Conservation (phyloP, 2,888 invertebrate genomes). For the Dicycla oo region DNA sequence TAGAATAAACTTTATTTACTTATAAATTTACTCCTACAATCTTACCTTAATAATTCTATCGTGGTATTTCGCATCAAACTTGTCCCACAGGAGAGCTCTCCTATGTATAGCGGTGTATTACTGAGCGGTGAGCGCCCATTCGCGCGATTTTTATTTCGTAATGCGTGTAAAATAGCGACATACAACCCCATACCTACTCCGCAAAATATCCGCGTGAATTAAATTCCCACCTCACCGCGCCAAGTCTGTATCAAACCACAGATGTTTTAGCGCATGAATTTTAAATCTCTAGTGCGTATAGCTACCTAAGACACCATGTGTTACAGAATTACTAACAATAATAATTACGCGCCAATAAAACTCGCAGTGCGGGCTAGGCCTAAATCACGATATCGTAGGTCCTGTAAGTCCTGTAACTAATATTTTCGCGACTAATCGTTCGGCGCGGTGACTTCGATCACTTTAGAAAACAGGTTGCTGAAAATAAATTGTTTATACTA, state of each 20-base stretch:
- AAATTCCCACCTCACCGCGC: not conserved
- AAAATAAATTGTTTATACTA: constrained; percentile 8
- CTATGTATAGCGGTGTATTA: not conserved
- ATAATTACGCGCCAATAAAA: too few relatives aligned
- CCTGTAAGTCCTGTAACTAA: too few relatives aligned
- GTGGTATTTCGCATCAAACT: not conserved
- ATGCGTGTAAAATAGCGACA: not conserved
- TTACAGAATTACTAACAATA: too few relatives aligned
- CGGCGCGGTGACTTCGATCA: constrained; percentile 45
- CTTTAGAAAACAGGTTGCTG: constrained; percentile 24
- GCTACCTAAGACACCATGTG: too few relatives aligned
- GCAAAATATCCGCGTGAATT: not conserved
- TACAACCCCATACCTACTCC: not conserved
- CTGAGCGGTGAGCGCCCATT: not conserved
- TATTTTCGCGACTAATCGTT: constrained; percentile 61
- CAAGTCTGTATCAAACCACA: not conserved
- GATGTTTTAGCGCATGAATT: too few relatives aligned
- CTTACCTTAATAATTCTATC: not conserved
- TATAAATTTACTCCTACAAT: not conserved
- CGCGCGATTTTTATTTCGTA: too few relatives aligned
- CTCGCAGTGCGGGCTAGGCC: too few relatives aligned
- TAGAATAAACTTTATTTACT: not conserved
- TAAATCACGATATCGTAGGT: constrained; percentile 61
- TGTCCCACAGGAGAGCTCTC: not conserved
- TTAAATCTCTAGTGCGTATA: too few relatives aligned